A percentile compares a stretch with the other conserved stretches of the same genome.
phyloP scores from a whole-genome alignment of 2,113 vertebrate species.

The Caranx ignobilis region DNA sequence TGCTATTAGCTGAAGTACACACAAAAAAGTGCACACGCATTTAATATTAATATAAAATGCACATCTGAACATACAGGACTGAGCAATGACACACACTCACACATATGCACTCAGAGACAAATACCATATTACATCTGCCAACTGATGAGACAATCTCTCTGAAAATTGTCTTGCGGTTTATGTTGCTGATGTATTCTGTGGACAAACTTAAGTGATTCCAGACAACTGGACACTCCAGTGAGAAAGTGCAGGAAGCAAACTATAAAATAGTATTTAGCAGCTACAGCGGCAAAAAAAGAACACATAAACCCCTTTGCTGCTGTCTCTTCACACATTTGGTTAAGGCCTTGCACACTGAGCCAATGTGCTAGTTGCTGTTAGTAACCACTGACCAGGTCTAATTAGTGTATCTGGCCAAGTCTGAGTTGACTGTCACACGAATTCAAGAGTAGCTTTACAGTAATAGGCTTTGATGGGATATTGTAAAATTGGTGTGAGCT shows the following conservation, averaged over 20 bases:
- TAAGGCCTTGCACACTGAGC: conserved; percentile 30
- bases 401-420: conserved; percentile 48
- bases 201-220: conserved; percentile 66
- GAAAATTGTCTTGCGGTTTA: conserved; percentile 44
- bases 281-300: conserved; percentile 33
- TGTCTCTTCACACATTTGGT: conserved; percentile 52
- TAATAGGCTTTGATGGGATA: neutral
- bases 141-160: conserved; percentile 53
- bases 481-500: neutral
- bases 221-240: conserved; percentile 49
- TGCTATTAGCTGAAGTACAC: conserved; percentile 85
- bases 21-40: conserved; percentile 5
- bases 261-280: conserved; percentile 60
- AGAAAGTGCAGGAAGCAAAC: conserved; percentile 60
- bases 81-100: conserved; percentile 6
- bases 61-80: neutral
- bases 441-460: too few relatives aligned
- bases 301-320: conserved; percentile 43
- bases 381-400: conserved; percentile 46
- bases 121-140: conserved; percentile 21
- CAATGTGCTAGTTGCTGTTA: conserved; percentile 45
- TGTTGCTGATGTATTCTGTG: conserved; percentile 55
- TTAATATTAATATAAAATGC: conserved; percentile 1
- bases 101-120: conserved; percentile 8
- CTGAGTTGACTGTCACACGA: conserved; percentile 15